A percentile compares a stretch with the other conserved stretches of the same genome.
Conservation (phyloP, 2,888 invertebrate species). For the Caenorhabditis angaria region DNA sequence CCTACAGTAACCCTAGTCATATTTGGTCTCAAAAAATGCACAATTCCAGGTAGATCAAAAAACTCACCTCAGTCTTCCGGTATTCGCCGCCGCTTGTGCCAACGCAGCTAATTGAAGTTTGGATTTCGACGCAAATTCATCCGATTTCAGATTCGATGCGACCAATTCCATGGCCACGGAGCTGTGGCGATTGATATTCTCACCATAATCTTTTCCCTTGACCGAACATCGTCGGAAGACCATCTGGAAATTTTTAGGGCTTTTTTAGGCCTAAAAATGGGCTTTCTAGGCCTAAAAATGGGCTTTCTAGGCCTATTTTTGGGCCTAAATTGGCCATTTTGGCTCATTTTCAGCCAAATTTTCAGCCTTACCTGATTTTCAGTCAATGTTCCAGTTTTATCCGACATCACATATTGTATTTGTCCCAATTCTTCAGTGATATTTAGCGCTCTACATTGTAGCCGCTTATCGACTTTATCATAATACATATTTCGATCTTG, state of each 20-base stretch:
- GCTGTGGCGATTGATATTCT: constrained; percentile 15
- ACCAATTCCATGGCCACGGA: constrained; percentile 30
- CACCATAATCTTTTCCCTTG: constrained; percentile 84
- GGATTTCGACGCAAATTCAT: constrained; percentile 23
- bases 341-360: too few species aligned
- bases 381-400: constrained; percentile 96
- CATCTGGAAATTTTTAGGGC: constrained; percentile 78
- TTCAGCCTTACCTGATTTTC: constrained; percentile 80
- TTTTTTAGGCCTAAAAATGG: neutral
- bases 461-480: constrained; percentile 82
- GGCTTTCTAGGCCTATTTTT: too few species aligned
- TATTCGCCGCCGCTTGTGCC: constrained; percentile 38
- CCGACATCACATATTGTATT: constrained; percentile 92
- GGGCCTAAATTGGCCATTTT: too few species aligned
- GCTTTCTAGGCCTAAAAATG: too few species aligned
- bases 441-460: constrained; percentile 81
- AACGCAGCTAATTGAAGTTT: constrained; percentile 33
- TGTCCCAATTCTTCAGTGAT: constrained; percentile 97
- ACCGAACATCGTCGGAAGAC: constrained; percentile 90
- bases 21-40: too few species aligned
- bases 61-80: too few species aligned
- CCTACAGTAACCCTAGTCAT: too few species aligned
- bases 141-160: constrained; percentile 20
- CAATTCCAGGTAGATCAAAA: too few species aligned
- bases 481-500: constrained; percentile 79